A percentile compares a stretch with the other conserved stretches of the same genome.
phyloP scores from a whole-genome alignment of 2,113 vertebrate species.

The Aegithalos caudatus region DNA sequence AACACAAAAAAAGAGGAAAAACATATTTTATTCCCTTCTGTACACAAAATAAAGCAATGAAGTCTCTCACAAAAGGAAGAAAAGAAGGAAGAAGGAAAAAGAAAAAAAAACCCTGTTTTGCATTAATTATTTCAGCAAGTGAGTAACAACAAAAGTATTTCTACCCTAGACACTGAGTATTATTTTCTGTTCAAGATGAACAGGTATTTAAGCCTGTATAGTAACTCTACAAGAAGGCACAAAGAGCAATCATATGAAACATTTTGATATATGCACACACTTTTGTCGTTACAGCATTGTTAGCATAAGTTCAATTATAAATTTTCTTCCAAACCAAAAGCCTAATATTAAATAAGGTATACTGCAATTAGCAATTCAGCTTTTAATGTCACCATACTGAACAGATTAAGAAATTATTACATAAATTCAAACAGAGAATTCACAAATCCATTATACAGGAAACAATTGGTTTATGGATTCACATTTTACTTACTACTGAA shows the following conservation, averaged over 20 bases:
- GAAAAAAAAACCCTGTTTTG: background rate
- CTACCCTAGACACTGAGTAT: background rate
- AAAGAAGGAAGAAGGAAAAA: background rate
- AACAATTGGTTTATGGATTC: background rate
- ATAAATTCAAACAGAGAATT: background rate
- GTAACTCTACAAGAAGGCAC: background rate
- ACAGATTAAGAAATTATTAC: background rate
- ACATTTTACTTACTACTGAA: background rate
- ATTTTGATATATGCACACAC: background rate
- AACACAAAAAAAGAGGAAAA: conserved; percentile 13
- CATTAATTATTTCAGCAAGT: background rate
- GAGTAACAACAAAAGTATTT: background rate
- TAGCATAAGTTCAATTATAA: background rate
- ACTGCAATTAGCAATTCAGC: background rate
- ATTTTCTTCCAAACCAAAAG: background rate
- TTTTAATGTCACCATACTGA: background rate
- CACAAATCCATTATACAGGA: background rate
- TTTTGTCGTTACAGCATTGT: background rate
- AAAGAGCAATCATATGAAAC: background rate
- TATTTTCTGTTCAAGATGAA: background rate
- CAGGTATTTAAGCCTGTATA: background rate
- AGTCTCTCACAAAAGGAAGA: background rate
- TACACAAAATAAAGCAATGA: background rate
- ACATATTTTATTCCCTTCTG: background rate
- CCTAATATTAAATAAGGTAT: background rate